Evolutionary conservation across 2,888 invertebrate species (phyloP).

Genomic region (Polietes domitor): DNA sequence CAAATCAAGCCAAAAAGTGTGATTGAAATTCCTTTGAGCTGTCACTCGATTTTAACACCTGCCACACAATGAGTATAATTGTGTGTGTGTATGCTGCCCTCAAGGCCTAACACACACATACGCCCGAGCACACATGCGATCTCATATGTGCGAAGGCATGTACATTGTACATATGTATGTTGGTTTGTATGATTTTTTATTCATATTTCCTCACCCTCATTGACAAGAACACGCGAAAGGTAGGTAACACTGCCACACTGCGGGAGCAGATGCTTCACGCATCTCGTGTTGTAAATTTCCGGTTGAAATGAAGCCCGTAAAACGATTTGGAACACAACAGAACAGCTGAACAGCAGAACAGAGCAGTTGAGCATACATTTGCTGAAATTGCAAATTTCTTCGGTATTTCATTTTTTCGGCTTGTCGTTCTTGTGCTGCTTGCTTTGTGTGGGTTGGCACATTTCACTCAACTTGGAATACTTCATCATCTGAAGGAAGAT

Average conservation of each 20-base stretch:
- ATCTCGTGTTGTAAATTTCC: constrained; percentile 40
- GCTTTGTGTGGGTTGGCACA: background rate
- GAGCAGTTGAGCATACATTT: background rate
- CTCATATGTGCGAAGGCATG: background rate
- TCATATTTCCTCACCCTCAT: background rate
- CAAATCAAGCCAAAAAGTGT: constrained; percentile 36
- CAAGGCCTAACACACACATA: background rate
- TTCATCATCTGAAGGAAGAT: background rate
- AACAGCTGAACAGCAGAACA: background rate
- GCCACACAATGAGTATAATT: constrained; percentile 16
- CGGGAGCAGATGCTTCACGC: constrained; percentile 45
- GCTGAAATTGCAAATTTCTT: background rate
- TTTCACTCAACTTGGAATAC: background rate
- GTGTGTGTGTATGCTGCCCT: constrained; percentile 21
- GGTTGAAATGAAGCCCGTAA: constrained; percentile 37
- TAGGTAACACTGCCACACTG: background rate
- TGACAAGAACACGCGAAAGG: background rate
- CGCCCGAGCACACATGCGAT: background rate
- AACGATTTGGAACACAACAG: constrained; percentile 1
- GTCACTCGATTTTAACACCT: constrained; percentile 48
- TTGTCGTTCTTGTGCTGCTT: background rate
- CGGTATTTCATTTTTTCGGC: background rate
- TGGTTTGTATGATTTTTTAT: constrained; percentile 17
- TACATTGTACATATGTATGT: background rate
- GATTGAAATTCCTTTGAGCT: constrained; percentile 42